Evolutionary conservation across 2,797 vertebrate genomes (phyloP).

Genomic region (Pangasius djambal): DNA sequence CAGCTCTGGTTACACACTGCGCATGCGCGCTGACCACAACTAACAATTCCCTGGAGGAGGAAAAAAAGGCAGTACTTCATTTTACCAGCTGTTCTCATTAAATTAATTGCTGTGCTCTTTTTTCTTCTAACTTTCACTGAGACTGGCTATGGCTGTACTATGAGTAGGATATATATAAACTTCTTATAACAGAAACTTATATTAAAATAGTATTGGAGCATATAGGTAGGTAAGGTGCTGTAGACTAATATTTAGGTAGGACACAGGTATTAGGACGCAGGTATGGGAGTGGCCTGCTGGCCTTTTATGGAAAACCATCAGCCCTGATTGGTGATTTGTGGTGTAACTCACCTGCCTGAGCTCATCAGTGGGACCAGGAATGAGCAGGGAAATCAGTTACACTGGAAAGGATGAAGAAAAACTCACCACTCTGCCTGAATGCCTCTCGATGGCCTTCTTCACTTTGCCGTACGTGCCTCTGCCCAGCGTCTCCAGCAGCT

Average conservation of each 20-base stretch:
- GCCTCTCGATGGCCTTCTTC: constrained; percentile 93
- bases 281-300: not conserved
- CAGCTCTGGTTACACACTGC: constrained; percentile 27
- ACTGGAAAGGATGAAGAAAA: not conserved
- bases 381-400: not conserved
- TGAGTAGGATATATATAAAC: not conserved
- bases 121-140: not conserved
- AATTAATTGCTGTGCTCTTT: not conserved
- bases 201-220: not conserved
- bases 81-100: constrained; percentile 37
- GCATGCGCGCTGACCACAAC: constrained; percentile 65
- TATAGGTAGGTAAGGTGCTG: too few relatives aligned
- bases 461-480: constrained; percentile 98
- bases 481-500: constrained; percentile 95
- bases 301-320: not conserved
- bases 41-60: constrained; percentile 60
- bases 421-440: constrained; percentile 96
- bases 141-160: too few relatives aligned
- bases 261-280: not conserved
- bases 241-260: not conserved
- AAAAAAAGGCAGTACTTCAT: constrained; percentile 56
- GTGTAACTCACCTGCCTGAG: not conserved
- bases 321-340: not conserved
- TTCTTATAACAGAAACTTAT: not conserved
- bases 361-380: not conserved